These are phyloP conservation scores for Campylorhamphus procurvoides DNA, from an alignment of 2,113 vertebrate species.

Conservation along the genomic window DNA sequence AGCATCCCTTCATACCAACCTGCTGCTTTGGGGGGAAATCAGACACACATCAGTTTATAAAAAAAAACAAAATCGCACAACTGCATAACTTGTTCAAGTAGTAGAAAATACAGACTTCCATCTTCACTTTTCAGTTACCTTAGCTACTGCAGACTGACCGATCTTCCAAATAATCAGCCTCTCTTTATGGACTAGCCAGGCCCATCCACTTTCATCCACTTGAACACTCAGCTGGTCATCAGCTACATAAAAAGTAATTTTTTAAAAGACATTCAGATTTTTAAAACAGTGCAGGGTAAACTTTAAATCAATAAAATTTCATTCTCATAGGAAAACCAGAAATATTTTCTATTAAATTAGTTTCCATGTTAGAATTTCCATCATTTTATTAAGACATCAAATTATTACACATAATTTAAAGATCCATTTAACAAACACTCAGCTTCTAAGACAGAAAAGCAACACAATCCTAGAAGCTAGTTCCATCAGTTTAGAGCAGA, in stretches of 20 bases:
- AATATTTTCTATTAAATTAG: background rate
- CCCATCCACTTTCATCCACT: conserved; percentile 91
- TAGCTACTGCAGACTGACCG: conserved; percentile 85
- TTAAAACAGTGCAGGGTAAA: background rate
- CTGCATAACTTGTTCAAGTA: background rate
- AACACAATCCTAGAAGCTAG: background rate
- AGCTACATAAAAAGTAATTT: conserved; percentile 63
- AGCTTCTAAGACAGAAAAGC: background rate
- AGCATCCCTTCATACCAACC: background rate
- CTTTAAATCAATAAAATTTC: background rate
- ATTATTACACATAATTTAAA: background rate
- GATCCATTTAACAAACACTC: background rate
- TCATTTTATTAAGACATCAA: background rate
- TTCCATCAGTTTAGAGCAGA: background rate
- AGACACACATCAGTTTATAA: background rate
- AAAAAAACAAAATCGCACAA: background rate
- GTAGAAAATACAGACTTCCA: background rate
- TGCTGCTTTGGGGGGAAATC: fast-evolving
- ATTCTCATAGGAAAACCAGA: background rate
- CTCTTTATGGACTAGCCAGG: conserved; percentile 91
- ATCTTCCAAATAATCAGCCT: conserved; percentile 94
- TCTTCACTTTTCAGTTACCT: conserved; percentile 76
- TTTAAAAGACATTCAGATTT: background rate
- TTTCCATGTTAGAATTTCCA: background rate
- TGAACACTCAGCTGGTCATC: conserved; percentile 86